Evolutionary conservation across 2,888 invertebrate species (phyloP).

Genomic region (Ypsolopha scabrella): DNA sequence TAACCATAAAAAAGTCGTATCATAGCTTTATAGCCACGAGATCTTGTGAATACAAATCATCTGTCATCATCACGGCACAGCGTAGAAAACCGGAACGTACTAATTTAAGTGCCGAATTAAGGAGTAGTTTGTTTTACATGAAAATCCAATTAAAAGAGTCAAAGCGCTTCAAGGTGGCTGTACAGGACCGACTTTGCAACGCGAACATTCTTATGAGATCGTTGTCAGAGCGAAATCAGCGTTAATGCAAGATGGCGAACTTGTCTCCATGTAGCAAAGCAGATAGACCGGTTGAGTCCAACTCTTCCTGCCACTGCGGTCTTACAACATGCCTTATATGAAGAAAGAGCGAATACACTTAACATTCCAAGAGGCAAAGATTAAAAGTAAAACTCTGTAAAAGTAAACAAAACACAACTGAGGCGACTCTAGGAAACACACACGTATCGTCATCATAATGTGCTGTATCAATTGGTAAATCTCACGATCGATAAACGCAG

Average conservation of each 20-base stretch:
- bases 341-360: constrained; percentile 8
- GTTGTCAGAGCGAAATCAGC: neutral
- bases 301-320: neutral
- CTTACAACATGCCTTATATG: constrained; percentile 27
- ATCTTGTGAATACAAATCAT: constrained; percentile 34
- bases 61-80: constrained; percentile 5
- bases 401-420: too few species aligned
- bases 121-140: too few species aligned
- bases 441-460: neutral
- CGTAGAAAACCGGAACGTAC: too few species aligned
- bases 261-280: neutral
- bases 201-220: neutral
- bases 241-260: too few species aligned
- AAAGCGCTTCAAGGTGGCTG: too few species aligned
- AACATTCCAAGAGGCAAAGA: neutral
- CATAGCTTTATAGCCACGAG: constrained; percentile 24
- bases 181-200: neutral
- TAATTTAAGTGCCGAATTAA: too few species aligned
- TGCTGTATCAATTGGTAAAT: neutral
- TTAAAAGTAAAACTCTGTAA: neutral
- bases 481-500: too few species aligned
- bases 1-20: constrained; percentile 5
- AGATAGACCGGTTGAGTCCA: neutral
- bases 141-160: too few species aligned
- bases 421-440: too few species aligned